Percentiles rank a stretch among this genome's conserved stretches.
Conservation (phyloP, 2,888 invertebrate genomes). For the Ormia ochracea region DNA sequence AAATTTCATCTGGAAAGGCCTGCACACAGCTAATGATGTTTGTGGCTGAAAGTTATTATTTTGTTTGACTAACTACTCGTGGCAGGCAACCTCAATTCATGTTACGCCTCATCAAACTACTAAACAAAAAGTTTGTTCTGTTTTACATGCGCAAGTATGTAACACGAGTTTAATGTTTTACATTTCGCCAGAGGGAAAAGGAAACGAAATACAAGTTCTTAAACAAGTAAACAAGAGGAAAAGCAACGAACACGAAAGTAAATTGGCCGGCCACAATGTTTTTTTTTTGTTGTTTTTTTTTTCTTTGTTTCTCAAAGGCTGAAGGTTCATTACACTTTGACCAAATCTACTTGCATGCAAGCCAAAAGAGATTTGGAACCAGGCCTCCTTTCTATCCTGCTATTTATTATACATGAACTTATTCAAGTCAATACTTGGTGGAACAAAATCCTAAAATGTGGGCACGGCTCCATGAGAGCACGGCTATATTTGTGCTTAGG, state of each 20-base stretch:
- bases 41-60: background rate
- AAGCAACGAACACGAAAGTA: background rate
- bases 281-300: no score
- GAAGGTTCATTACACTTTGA: constrained; percentile 60
- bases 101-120: background rate
- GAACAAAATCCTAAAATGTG: background rate
- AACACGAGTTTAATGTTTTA: constrained; percentile 4
- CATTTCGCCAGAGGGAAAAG: background rate
- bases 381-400: background rate
- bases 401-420: background rate
- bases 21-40: no score
- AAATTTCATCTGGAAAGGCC: no score
- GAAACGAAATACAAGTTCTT: background rate
- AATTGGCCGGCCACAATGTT: constrained; percentile 1
- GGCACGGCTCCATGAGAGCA: background rate
- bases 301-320: constrained; percentile 16
- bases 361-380: constrained; percentile 30
- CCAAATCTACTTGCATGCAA: constrained; percentile 52
- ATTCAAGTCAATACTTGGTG: constrained; percentile 8
- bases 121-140: background rate
- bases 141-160: background rate
- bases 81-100: background rate
- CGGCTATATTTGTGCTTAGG: background rate
- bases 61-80: background rate
- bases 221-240: background rate